Evolutionary conservation across 2,113 vertebrate species (phyloP), one percentile per base, ranked within the genome.

Genomic region (Dicerorhinus sumatrensis): DNA sequence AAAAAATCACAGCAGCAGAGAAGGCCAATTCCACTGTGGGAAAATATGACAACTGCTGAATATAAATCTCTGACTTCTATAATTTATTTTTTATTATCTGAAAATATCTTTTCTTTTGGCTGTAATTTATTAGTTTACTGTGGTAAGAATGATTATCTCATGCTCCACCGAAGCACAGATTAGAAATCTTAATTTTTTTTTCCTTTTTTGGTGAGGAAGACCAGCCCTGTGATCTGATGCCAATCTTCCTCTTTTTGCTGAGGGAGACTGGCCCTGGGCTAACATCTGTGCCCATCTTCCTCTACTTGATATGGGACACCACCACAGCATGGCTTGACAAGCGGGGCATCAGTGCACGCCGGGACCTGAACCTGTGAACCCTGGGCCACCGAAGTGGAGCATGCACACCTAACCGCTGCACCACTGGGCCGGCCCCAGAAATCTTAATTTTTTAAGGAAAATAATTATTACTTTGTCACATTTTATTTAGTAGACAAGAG

Each of bases 101-200:
- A 76, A 86, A 91, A 91, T 48, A 58, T 42, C 75, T 77, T 84
- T 80, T 25, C 36, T 75, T 90, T 69, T 58, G 39, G 42, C n/a
- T 89, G 7, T 56, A 73, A 77, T 62, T n/a, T 92, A 89, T 84
- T 92, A 83, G 27, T 23, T 89, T 77, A 77, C 70, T 88, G 25
- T 67, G n/a, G 33, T 56, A 91, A 90, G 65, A 94, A 98, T 82
- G 36, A 91, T 54, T 51, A 93, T 73, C 56, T 77, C 65, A 67
- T 72, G 20, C 42, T 84, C 21, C 36, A 96, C 20, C 76, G 73
- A 94, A 79, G 29, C 39, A 92, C 1, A 27, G 13, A 80, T 77
- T 56, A 76, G 23, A 97, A 90, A 70, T 82, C 31, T 63, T 67
- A 48, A 48, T 2, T 48, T 48, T 1, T 48, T 42, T 42, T 42